Evolutionary conservation across 1,140 invertebrate species (phyloP).

Genomic region (Apocrypta bakeri): DNA sequence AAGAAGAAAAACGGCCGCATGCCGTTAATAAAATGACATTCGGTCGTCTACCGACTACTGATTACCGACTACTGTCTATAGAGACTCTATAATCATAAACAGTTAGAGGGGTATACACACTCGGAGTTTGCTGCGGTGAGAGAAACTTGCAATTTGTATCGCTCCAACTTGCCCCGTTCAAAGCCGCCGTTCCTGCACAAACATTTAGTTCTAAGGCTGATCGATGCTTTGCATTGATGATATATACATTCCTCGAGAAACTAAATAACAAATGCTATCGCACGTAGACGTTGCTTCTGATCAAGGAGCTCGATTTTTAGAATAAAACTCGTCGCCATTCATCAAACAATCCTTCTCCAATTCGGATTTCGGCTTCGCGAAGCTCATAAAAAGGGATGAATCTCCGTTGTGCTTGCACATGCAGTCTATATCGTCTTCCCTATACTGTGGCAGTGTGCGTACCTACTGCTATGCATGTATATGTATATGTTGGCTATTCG

Average conservation of each 20-base stretch:
- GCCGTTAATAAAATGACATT: slow-evolving; percentile 28
- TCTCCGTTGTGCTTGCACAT: neutral
- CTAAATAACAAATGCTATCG: too few species aligned
- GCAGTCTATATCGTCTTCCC: neutral
- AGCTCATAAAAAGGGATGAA: neutral
- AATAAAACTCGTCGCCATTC: neutral
- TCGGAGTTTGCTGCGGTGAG: slow-evolving; percentile 16
- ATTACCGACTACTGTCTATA: neutral
- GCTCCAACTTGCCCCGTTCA: neutral
- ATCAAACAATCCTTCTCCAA: neutral
- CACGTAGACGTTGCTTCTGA: too few species aligned
- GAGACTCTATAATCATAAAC: slow-evolving; percentile 46
- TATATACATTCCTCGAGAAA: too few species aligned
- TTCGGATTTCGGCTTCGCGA: too few species aligned
- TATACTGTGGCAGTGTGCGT: neutral
- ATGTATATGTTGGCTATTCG: neutral
- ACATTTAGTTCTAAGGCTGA: too few species aligned
- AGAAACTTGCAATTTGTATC: slow-evolving; percentile 22
- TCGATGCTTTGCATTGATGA: too few species aligned
- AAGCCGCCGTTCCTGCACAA: too few species aligned
- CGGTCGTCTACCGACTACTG: neutral
- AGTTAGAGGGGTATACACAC: neutral
- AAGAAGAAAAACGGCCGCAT: neutral
- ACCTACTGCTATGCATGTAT: too few species aligned
- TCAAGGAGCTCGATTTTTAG: neutral